Evolutionary conservation across 2,888 invertebrate genomes (phyloP).

Genomic region (Muscina levida): DNA sequence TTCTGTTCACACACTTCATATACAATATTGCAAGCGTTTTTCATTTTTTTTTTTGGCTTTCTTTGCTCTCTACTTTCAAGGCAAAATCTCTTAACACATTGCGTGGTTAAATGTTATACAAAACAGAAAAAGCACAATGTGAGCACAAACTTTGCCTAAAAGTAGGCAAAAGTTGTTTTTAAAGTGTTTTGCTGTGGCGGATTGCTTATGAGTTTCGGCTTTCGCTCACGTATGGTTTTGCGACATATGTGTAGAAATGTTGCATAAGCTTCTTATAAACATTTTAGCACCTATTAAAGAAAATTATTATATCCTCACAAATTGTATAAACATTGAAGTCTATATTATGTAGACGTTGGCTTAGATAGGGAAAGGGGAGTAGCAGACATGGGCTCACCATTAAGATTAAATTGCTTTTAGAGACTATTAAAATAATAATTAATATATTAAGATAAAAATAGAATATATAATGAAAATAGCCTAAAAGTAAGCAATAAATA

Average conservation of each 20-base stretch:
- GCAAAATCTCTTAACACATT: constrained; percentile 34
- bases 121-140: background rate
- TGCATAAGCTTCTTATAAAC: constrained; percentile 29
- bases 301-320: constrained; percentile 21
- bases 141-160: constrained; percentile 47
- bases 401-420: too few species aligned
- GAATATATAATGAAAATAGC: too few species aligned
- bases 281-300: constrained; percentile 35
- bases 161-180: constrained; percentile 42
- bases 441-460: too few species aligned
- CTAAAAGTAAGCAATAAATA: too few species aligned
- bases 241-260: constrained; percentile 28
- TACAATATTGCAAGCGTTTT: too few species aligned
- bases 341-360: too few species aligned
- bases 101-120: constrained; percentile 15
- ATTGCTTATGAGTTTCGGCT: background rate
- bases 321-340: too few species aligned
- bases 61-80: constrained; percentile 21
- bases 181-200: constrained; percentile 11
- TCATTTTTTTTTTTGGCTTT: constrained; percentile 7
- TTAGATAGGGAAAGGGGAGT: too few species aligned
- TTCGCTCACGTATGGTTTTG: background rate
- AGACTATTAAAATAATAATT: too few species aligned
- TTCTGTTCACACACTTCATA: too few species aligned
- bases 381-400: too few species aligned